Base-by-base conservation (phyloP, 1,140 invertebrate genomes). In the Drosophila cardini region DNA sequence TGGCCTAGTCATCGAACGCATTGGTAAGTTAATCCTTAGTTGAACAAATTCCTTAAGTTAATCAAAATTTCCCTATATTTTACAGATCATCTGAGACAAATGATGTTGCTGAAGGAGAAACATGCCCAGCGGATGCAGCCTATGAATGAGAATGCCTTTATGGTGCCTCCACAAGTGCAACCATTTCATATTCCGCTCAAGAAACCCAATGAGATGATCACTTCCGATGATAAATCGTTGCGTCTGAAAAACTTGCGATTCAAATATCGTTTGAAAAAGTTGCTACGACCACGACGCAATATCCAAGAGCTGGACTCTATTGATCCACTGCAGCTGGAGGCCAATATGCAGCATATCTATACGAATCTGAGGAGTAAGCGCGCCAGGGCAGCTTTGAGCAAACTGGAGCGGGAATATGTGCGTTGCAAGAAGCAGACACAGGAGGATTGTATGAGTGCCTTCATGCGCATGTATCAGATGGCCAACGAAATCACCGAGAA, bases 391-490 rank as follows among this genome's bases (percentile, higher is more conserved):
- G 87, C 77, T 2, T 57, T 91, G 0, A 75, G 21, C 10, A 67
- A 73, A 48, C 50, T 91, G 40, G 86, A 91, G 36, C 46, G 13
- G 9, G 84, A 91, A 36, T 91, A 90, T 52, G 46, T 79, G 8
- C 69, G 82, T 4, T 91, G 90, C 48, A 91, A 87, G 53, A 90
- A 90, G 30, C 76, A 90, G 10, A 86, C 87, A 5, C 80, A 77
- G 0, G 55, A 84, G 15, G 77, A 90, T 32, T 91, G 90, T 62
- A 86, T 90, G 84, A 72, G 73, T 10, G 84, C 77, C 16, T 91
- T 91, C n/a, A 48, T 90, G 60, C 76, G 78, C 9, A 89, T 91
- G 77, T 91, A 91, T 43, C 73, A 90, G 8, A 78, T 91, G 75
- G 87, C 87, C 45, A 83, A 70, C 34, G 90, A 91, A 21, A 80